Base-by-base conservation (phyloP, 2,797 vertebrate species). In the Pipistrellus kuhlii region DNA sequence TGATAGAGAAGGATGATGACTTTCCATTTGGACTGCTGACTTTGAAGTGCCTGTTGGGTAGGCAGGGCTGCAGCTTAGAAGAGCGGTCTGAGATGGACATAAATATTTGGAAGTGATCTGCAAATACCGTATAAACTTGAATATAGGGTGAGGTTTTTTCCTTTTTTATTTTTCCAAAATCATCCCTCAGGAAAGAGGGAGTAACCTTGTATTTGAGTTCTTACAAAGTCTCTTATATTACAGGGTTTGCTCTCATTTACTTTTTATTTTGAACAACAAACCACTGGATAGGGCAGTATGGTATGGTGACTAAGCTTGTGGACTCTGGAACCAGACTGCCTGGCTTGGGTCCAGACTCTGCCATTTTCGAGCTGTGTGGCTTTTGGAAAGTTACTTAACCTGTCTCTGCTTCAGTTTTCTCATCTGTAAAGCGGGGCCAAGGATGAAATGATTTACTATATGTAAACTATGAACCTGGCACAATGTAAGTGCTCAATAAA, bases 241-340 rank as follows among this genome's bases (percentile, higher is more conserved):
- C 97, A 97, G 97, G 97, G 97, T 97, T 97, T 97, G 97, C 93
- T 95, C 95, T 97, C 97, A 95, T 97, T 96, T 97, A 91, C 95
- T 97, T 68, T 68, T 97, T 97, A 97, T 97, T 97, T 96, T 97
- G 96, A 97, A 97, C 97, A 97, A 92, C 96, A 97, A 96, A 97
- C 97, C 97, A 92, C 97, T 96, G 96, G 90, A 96, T 96, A 96
- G 94, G 88, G 95, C 85, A 95, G 78, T 93, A 97, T 95, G 97
- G 91, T 86, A 93, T 95, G 96, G 96, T 97, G 97, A 97, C 97
- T 97, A 97, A 97, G 96, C 88, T 93, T 96, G 94, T 97, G 96
- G 95, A 96, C 94, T 97, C 77, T n/a, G 93, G 85, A 96, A 90
- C 94, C 96, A 97, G 96, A 96, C 96, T 95, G 94, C 95, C 87